phyloP scores from a whole-genome alignment of 2,797 vertebrate genomes.

The Spheniscus humboldti region DNA sequence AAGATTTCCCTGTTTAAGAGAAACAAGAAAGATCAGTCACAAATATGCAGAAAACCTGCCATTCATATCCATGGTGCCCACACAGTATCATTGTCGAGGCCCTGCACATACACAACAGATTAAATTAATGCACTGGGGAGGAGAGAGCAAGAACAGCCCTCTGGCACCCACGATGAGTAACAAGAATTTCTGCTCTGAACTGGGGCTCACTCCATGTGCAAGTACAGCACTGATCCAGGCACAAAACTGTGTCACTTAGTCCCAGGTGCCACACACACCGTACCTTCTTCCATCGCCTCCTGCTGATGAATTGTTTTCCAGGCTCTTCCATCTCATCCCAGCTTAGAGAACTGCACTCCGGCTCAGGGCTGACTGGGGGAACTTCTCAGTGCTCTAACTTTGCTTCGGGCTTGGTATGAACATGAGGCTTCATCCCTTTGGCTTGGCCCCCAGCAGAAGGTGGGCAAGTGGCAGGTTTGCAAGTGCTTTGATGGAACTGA shows the following conservation, averaged over 20 bases:
- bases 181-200: background rate
- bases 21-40: background rate
- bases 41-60: background rate
- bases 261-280: background rate
- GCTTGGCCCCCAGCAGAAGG: background rate
- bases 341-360: background rate
- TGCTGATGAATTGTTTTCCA: no score
- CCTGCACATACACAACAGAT: background rate
- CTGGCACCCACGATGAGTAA: background rate
- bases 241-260: background rate
- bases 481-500: background rate
- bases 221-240: background rate
- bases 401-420: background rate
- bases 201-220: background rate
- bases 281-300: background rate
- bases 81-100: background rate
- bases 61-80: background rate
- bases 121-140: background rate
- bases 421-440: background rate
- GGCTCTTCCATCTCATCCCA: no score
- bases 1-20: conserved; percentile 69
- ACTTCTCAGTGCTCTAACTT: conserved; percentile 10
- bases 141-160: background rate
- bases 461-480: background rate
- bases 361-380: background rate